phyloP scores from a whole-genome alignment of 2,797 vertebrate species.

The Mus caroli region DNA sequence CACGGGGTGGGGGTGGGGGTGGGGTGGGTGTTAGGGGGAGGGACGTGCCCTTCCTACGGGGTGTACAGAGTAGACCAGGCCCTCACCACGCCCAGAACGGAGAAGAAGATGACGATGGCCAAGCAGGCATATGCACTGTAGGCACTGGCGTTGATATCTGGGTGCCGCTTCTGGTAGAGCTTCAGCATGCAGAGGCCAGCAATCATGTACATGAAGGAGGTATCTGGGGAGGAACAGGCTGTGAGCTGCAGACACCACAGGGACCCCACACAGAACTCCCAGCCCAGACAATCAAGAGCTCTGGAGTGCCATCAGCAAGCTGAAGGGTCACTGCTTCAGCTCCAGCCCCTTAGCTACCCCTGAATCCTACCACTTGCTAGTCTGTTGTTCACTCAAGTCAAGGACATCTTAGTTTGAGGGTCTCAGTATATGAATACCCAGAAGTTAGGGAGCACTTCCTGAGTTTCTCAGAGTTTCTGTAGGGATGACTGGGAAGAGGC shows the following conservation, averaged over 20 bases:
- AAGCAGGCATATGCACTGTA: slow-evolving; percentile 98
- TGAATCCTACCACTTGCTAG: neutral
- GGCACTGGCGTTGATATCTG: slow-evolving; percentile 98
- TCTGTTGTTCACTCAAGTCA: neutral
- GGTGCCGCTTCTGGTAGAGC: slow-evolving; percentile 98
- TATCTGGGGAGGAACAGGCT: slow-evolving; percentile 89
- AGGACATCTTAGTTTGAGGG: neutral
- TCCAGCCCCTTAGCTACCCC: neutral
- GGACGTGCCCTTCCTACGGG: neutral
- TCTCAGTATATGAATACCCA: neutral
- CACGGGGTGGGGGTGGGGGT: rapidly evolving
- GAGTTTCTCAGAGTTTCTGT: neutral
- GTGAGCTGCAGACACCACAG: neutral
- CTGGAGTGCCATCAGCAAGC: rapidly evolving
- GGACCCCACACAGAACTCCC: neutral
- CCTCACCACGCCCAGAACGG: slow-evolving; percentile 97
- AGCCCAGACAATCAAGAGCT: rapidly evolving
- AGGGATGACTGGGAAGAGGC: neutral
- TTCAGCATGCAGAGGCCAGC: slow-evolving; percentile 98
- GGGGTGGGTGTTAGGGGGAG: too few species aligned
- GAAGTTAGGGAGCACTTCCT: neutral
- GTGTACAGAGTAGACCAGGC: neutral
- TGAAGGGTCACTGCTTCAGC: rapidly evolving
- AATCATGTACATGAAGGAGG: slow-evolving; percentile 99
- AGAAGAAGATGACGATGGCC: slow-evolving; percentile 98